Base-by-base conservation (phyloP, 2,797 vertebrate species). In the Choloepus didactylus region DNA sequence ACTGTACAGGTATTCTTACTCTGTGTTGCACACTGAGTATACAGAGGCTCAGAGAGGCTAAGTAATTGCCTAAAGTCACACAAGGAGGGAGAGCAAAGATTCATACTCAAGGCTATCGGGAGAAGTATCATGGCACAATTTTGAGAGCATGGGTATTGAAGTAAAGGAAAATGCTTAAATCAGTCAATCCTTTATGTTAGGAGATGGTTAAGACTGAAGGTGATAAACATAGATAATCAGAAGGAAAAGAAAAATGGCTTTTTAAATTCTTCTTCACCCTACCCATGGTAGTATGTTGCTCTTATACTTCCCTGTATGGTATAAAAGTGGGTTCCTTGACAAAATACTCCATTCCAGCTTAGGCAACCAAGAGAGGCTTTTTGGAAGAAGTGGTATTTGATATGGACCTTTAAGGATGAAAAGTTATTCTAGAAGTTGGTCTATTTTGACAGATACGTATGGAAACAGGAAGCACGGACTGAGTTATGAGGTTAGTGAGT, bases 1-100 rank as follows among this genome's bases (percentile, higher is more conserved):
- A 92, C n/a, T 93, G 6, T 67, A 16, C 56, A 81, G 66, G 9
- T 77, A 73, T 67, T 83, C 44, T 64, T 91, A 67, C 25, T 84
- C 6, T 49, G 59, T 88, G 9, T 94, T 93, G 83, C 41, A 67
- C n/a, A 35, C n/a, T 35, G n/a, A 67, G n/a, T 35, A 67, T 18
- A 9, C n/a, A 35, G 16, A 35, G 8, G 66, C 31, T 67, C 16
- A 35, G 66, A 67, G 16, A 31, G 66, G 66, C 19, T 35, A 67
- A 35, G 16, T 67, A 67, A 67, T 35, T 67, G 66, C n/a, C 15
- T 67, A 67, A 67, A 35, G 66, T 67, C 14, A n/a, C n/a, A 67
- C 66, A 35, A 31, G 56, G 15, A 67, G 25, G n/a, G 18, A 67
- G 66, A 67, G 66, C 66, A 67, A 67, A 67, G 66, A 67, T 67